Percentiles rank a stretch among this genome's conserved stretches.
Conservation (phyloP, 2,888 invertebrate species). For the Torymus texanus region DNA sequence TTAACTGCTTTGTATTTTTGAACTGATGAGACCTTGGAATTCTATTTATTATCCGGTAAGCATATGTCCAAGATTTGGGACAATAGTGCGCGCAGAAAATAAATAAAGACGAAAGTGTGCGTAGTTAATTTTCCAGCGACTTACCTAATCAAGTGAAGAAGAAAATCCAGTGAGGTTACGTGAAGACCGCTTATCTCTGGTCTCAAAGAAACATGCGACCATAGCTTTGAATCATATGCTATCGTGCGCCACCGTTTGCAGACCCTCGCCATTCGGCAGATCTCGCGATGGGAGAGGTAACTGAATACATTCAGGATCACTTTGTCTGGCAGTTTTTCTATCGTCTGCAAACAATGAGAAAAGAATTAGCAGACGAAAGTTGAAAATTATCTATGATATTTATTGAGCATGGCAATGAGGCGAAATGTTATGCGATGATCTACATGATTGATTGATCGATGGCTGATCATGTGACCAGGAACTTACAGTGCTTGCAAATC, state of each 20-base stretch:
- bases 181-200: constrained; percentile 97
- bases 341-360: constrained; percentile 80
- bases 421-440: neutral
- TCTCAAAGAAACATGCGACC: constrained; percentile 96
- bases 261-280: constrained; percentile 94
- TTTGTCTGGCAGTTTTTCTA: constrained; percentile 98
- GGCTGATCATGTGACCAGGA: constrained; percentile 17
- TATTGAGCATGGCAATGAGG: neutral
- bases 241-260: constrained; percentile 97
- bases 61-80: no score
- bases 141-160: constrained; percentile 88
- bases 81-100: no score
- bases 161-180: constrained; percentile 90
- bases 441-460: constrained; percentile 23
- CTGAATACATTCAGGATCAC: constrained; percentile 95
- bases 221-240: constrained; percentile 95
- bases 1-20: no score
- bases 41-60: no score
- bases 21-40: no score
- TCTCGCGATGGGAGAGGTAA: constrained; percentile 94
- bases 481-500: constrained; percentile 90
- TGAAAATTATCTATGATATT: neutral
- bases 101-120: no score
- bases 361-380: neutral
- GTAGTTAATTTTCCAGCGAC: neutral